These are phyloP conservation scores for Coracopsis vasa DNA, from an alignment of 2,113 vertebrate species.

Conservation along the genomic window DNA sequence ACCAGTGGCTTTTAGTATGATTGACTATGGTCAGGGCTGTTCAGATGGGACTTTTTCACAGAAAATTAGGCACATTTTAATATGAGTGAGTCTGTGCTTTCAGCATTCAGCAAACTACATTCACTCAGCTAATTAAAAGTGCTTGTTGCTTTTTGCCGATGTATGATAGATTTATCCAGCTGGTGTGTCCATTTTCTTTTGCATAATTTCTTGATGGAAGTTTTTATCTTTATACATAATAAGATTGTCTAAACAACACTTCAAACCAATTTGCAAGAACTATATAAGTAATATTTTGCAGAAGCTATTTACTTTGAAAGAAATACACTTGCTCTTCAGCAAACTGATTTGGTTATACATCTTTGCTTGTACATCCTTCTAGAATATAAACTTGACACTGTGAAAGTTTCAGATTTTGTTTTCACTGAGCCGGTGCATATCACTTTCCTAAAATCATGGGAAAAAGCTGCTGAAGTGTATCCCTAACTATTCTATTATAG, in stretches of 20 bases:
- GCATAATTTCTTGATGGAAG: slow-evolving; percentile 80
- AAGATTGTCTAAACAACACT: slow-evolving; percentile 79
- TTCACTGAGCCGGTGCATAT: neutral
- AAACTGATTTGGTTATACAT: slow-evolving; percentile 6
- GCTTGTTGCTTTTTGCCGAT: slow-evolving; percentile 78
- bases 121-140: slow-evolving; percentile 99
- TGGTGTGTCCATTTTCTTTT: slow-evolving; percentile 85
- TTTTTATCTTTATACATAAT: slow-evolving; percentile 81
- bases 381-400: neutral
- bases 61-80: slow-evolving; percentile 99
- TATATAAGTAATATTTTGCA: slow-evolving; percentile 72
- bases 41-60: slow-evolving; percentile 96
- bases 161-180: slow-evolving; percentile 93
- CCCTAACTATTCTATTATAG: neutral
- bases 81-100: slow-evolving; percentile 86
- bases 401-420: neutral
- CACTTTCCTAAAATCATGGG: neutral
- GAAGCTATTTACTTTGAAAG: slow-evolving; percentile 58
- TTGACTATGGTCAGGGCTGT: slow-evolving; percentile 96
- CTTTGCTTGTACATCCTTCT: neutral
- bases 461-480: neutral
- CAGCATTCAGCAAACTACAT: slow-evolving; percentile 90
- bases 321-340: slow-evolving; percentile 21
- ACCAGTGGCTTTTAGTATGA: slow-evolving; percentile 99
- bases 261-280: slow-evolving; percentile 66